Base-by-base conservation (phyloP, 2,888 invertebrate genomes). In the Scaeva pyrastri region DNA sequence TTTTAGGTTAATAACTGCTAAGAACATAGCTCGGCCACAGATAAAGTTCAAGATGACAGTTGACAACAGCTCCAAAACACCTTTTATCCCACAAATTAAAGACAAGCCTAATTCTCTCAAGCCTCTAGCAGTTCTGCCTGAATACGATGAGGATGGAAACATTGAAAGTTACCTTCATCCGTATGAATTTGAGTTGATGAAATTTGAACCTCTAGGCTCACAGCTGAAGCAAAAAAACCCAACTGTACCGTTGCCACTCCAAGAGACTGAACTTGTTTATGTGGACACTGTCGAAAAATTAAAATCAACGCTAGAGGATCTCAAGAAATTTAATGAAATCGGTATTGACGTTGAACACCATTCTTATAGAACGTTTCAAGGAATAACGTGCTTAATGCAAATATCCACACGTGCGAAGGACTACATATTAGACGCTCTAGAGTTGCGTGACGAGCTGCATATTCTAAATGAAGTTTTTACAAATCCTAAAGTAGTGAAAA, bases 291-390 rank as follows among this genome's bases (percentile, higher is more conserved):
- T 93, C 21, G 93, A 94, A 1, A 94, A 95, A 73, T 90, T 99
- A 2, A 92, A 95, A 58, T 92, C 93, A 2, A 93, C 98, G 55
- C 90, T 97, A 2, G 91, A 94, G 0, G 95, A 96, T 85, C 93
- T 99, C 80, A 93, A 93, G 52, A 92, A 92, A 1, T 94, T 95
- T n/a, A 92, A 93, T 2, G 96, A 96, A 91, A 94, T 99, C 71
- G 98, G 98, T 0, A 95, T 99, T 0, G 99, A 99, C 93, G 93
- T 99, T 66, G 97, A 97, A 94, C 98, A 98, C 92, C 98, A 99
- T 92, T 96, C 96, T 0, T 98, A 97, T 90, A 94, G 99, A 79
- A 96, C 96, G 0, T 99, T 97, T 91, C 96, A 97, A 93, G 99
- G 99, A 0, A 95, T 99, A 73, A 98, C 99, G 0, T 99, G 99